A percentile compares a stretch with the other conserved stretches of the same genome.
Evolutionary conservation across 1,140 invertebrate genomes (phyloP).

Genomic region (Sycophaga agraensis): DNA sequence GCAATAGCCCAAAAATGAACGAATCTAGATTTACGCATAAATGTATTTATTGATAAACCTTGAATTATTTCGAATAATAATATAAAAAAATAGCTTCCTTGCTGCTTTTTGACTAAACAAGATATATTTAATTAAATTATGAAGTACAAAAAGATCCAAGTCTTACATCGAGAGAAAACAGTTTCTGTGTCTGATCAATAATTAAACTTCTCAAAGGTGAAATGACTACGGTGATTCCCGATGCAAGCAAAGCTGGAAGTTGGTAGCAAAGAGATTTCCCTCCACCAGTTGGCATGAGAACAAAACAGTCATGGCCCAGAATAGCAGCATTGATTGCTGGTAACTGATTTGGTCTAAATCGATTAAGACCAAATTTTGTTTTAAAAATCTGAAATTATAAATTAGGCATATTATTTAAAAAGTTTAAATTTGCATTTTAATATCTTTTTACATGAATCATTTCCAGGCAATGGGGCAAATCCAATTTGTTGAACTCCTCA

Average conservation of each 20-base stretch:
- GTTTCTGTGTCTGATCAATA: slow-evolving; percentile 87
- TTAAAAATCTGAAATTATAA: slow-evolving; percentile 34
- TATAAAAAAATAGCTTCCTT: background rate
- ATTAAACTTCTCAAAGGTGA: slow-evolving; percentile 93
- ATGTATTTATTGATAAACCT: too few relatives aligned
- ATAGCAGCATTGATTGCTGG: slow-evolving; percentile 93
- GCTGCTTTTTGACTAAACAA: background rate
- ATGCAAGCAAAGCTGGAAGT: slow-evolving; percentile 70
- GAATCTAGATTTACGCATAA: too few relatives aligned
- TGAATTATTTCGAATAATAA: background rate
- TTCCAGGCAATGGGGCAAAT: slow-evolving; percentile 70
- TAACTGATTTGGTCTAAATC: slow-evolving; percentile 87
- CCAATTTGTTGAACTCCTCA: slow-evolving; percentile 72
- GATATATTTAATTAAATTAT: background rate
- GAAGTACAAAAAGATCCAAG: too few relatives aligned
- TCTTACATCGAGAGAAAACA: slow-evolving; percentile 77
- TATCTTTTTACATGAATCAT: slow-evolving; percentile 60
- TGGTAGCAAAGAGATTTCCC: slow-evolving; percentile 97
- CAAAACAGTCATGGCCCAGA: slow-evolving; percentile 83
- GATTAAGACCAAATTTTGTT: slow-evolving; percentile 79
- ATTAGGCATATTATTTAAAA: background rate
- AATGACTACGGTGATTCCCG: slow-evolving; percentile 86
- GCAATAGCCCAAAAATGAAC: too few relatives aligned
- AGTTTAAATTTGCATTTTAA: slow-evolving; percentile 20
- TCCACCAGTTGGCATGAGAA: slow-evolving; percentile 96